Evolutionary conservation across 2,888 invertebrate genomes (phyloP), one percentile per base, ranked within the genome.

Genomic region (Esperia sulphurella): DNA sequence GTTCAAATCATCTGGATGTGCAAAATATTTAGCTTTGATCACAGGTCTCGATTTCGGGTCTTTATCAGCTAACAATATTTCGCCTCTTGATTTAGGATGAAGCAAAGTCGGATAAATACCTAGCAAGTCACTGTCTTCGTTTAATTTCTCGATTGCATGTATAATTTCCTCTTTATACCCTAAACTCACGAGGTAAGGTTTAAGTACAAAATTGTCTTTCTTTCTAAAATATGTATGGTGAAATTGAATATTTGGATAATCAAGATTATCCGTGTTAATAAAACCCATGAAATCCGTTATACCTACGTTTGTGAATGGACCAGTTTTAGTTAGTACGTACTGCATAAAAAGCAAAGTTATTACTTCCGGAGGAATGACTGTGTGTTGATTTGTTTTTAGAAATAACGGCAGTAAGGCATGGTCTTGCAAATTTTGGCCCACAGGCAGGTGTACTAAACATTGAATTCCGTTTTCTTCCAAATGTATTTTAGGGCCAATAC

Each of bases 11-110:
- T 89, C 76, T 5, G 82, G 74, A n/a, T 92, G 81, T 0, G 82
- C 65, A 10, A 94, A 78, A 67, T 93, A 94, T 61, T 93, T 92
- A 0, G 93, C 79, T 57, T 91, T 80, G 43, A 94, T 91, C 33
- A 86, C 61, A 0, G 93, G 94, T 41, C 85, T 78, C 9, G 91
- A 90, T n/a, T 73, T 62, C 0, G 92, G 91, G 65, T 92, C 72
- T 0, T 65, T 64, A 9, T 90, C 87, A 39, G 71, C 71, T 10
- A 95, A 70, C 49, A 82, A 76, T 3, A 95, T 65, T 50, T 69
- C 68, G n/a, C 93, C 93, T 41, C 79, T 83, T 0, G 92, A 91
- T 69, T 90, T 85, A 0, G 91, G 91, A 55, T 81, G 79, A 8
- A 89, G 49, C 21, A 91, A 59, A 0, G 82, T 71, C 0, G 86